Base-by-base conservation (phyloP, 2,888 invertebrate genomes). In the Hyppa rectilinea region DNA sequence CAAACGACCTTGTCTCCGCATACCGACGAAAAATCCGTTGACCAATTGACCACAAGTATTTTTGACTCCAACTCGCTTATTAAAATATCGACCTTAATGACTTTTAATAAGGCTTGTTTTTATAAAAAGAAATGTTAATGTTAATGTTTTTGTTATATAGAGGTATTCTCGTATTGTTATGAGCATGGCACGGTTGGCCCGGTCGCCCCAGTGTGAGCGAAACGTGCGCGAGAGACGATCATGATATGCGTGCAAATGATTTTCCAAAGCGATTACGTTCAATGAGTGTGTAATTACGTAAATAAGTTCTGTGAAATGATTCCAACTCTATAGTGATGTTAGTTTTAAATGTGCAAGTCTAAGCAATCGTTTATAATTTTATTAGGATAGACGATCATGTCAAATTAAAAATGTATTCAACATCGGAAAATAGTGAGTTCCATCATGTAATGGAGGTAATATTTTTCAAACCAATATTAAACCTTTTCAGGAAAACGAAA, bases 401-500 rank as follows among this genome's bases (percentile, higher is more conserved):
- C 47, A 55, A 63, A 29, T 69, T 31, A 36, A 65, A 71, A 61
- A 79, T 79, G 78, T 79, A 79, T 58, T 79, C 78, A 34, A 80
- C 81, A 38, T 79, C 78, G 36, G 78, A 67, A 71, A 79, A 80
- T 45, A 75, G 63, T 72, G 80, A 77, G 56, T 82, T 82, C 60
- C 67, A 82, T 49, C 45, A 76, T 29, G 78, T 79, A 3, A 78
- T 80, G 78, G 81, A 79, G 85, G 84, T 85, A 84, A 82, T 55
- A 38, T 74, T 65, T 53, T 58, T 62, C 45, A 63, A 64, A 55
- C 68, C 75, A 70, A 74, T 79, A 78, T 92, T 89, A 77, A 84
- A 86, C 80, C 82, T 91, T 95, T 95, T 77, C 95, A 95, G 96
- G 95, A 95, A 81, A 93, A 91, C 88, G 91, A 93, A 80, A 93